Percentiles rank a stretch among this genome's conserved stretches.
Conservation (phyloP, 1,140 invertebrate species). For the Zaprionus vittiger region DNA sequence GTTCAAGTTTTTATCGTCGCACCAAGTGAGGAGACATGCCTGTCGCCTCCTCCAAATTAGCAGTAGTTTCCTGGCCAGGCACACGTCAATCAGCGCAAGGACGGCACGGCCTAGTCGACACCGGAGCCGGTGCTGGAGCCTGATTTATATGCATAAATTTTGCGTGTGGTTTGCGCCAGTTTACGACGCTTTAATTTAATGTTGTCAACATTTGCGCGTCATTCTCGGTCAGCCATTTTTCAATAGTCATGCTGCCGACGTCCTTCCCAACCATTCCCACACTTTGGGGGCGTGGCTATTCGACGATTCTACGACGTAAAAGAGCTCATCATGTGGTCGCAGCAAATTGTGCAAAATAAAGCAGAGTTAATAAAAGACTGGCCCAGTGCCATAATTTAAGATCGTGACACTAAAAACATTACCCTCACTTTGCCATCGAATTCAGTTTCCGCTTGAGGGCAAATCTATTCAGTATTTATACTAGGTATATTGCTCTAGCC, state of each 20-base stretch:
- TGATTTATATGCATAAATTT: conserved; percentile 80
- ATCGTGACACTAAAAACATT: background rate
- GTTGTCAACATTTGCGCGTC: conserved; percentile 78
- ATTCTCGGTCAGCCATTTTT: conserved; percentile 74
- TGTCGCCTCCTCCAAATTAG: conserved; percentile 55
- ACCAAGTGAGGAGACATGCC: conserved; percentile 28
- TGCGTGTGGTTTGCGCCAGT: conserved; percentile 68
- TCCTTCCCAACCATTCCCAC: background rate
- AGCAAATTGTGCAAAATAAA: conserved; percentile 3
- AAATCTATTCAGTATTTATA: background rate
- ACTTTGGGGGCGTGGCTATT: background rate
- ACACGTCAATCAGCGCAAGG: conserved; percentile 65
- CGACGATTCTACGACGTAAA: background rate
- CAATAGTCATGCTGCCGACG: conserved; percentile 54
- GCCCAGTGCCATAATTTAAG: background rate
- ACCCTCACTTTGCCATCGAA: background rate
- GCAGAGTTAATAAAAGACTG: conserved; percentile 16
- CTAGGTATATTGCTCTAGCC: background rate
- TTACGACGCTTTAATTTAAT: conserved; percentile 77
- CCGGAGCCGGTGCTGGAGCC: background rate
- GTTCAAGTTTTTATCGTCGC: conserved; percentile 44
- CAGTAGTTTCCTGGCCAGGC: conserved; percentile 64
- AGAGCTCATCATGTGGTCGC: conserved; percentile 51
- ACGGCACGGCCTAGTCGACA: background rate
- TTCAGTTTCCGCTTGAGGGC: background rate